A percentile compares a stretch with the other conserved stretches of the same genome.
These are phyloP conservation scores for Tigriopus californicus DNA, from an alignment of 2,888 invertebrate genomes.

Conservation along the genomic window DNA sequence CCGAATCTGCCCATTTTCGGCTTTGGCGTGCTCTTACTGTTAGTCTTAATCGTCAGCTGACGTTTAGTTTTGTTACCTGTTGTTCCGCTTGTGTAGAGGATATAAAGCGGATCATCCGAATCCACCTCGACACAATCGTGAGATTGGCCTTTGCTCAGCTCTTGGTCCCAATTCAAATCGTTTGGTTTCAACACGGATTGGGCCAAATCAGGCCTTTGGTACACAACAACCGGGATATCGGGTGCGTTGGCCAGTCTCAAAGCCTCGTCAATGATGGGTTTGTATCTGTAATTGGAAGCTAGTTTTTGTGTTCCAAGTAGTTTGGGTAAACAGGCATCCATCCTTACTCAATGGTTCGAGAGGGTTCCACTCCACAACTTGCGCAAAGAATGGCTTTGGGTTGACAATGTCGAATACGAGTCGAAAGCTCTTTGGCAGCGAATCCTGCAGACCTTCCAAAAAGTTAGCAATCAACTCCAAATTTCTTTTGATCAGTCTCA, in stretches of 20 bases:
- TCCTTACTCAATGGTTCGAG: slow-evolving; percentile 48
- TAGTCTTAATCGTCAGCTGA: no score
- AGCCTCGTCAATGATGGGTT: slow-evolving; percentile 61
- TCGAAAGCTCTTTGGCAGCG: slow-evolving; percentile 65
- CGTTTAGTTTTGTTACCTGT: no score
- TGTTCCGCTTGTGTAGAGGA: slow-evolving; percentile 67
- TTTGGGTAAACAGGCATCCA: slow-evolving; percentile 7
- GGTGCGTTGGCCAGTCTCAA: slow-evolving; percentile 43
- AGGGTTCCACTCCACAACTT: slow-evolving; percentile 76
- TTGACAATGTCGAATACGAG: slow-evolving; percentile 60
- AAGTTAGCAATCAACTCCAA: slow-evolving; percentile 25
- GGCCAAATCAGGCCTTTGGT: slow-evolving; percentile 49
- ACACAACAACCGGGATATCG: slow-evolving; percentile 58
- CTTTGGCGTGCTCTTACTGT: no score
- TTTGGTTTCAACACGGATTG: slow-evolving; percentile 40
- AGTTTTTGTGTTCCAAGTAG: not conserved
- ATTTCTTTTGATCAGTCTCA: no score
- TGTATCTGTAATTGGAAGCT: slow-evolving; percentile 36
- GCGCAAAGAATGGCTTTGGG: slow-evolving; percentile 75
- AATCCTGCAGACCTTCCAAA: slow-evolving; percentile 57
- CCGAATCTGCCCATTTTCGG: no score
- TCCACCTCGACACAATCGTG: slow-evolving; percentile 57
- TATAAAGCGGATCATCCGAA: slow-evolving; percentile 73
- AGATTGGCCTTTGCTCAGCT: slow-evolving; percentile 41
- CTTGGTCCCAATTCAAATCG: slow-evolving; percentile 57